Evolutionary conservation across 2,797 vertebrate species (phyloP).

Genomic region (Nothura maculosa): DNA sequence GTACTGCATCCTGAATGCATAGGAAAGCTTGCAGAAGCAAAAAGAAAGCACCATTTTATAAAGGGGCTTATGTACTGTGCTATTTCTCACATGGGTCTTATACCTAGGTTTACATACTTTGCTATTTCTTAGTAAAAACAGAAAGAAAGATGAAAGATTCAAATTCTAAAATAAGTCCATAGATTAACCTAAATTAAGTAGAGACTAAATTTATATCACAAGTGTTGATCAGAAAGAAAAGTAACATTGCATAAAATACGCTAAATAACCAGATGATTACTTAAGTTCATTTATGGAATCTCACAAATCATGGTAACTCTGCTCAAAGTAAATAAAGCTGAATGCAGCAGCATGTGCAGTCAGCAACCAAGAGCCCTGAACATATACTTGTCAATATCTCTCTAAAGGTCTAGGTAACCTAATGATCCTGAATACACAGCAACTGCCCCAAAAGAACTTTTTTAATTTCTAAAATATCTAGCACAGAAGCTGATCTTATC

Average conservation of each 20-base stretch:
- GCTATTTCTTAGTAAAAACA: not conserved
- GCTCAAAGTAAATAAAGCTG: not conserved
- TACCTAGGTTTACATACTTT: not conserved
- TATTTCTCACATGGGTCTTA: not conserved
- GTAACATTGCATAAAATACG: too few relatives aligned
- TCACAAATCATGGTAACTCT: not conserved
- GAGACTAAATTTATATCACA: not conserved
- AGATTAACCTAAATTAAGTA: not conserved
- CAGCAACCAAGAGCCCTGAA: not conserved
- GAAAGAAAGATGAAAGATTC: not conserved
- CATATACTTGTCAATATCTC: not conserved
- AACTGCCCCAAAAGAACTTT: not conserved
- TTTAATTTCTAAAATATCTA: not conserved
- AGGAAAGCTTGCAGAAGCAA: not conserved
- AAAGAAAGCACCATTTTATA: not conserved
- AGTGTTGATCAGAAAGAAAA: not conserved
- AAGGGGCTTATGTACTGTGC: not conserved
- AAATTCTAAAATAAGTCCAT: not conserved
- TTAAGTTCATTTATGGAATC: not conserved
- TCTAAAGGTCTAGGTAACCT: not conserved
- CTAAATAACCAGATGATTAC: not conserved
- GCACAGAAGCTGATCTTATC: not conserved
- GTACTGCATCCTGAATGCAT: not conserved
- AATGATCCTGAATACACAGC: not conserved
- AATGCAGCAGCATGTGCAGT: not conserved